phyloP scores from a whole-genome alignment of 1,140 invertebrate genomes.

The Caerostris extrusa region DNA sequence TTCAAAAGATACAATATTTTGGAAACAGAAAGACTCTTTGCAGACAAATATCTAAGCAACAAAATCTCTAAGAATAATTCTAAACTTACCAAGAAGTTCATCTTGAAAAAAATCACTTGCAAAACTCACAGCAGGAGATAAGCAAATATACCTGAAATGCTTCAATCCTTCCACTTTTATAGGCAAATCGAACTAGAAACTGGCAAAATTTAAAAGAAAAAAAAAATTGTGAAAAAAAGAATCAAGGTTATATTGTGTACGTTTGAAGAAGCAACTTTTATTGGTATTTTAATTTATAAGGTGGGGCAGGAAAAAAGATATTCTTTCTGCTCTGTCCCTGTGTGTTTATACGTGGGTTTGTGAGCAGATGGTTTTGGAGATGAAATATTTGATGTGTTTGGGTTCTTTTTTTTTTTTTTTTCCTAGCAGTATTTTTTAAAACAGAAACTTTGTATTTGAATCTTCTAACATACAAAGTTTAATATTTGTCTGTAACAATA shows the following conservation, averaged over 20 bases:
- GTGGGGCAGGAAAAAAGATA: not conserved
- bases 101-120: constrained; percentile 52
- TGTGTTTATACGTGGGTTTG: not conserved
- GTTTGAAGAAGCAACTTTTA: not conserved
- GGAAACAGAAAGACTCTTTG: too few species aligned
- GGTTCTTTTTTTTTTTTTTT: too few species aligned
- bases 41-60: too few species aligned
- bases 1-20: too few species aligned
- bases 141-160: constrained; percentile 48
- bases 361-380: not conserved
- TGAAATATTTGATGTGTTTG: too few species aligned
- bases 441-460: too few species aligned
- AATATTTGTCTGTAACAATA: too few species aligned
- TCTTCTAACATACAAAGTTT: too few species aligned
- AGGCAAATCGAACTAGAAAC: not conserved
- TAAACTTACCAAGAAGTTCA: constrained; percentile 56
- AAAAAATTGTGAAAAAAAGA: not conserved
- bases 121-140: constrained; percentile 65
- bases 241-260: constrained; percentile 4
- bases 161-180: not conserved
- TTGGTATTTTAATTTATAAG: not conserved
- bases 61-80: not conserved
- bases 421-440: too few species aligned
- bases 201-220: not conserved
- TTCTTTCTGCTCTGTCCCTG: not conserved